A percentile compares a stretch with the other conserved stretches of the same genome.
These are phyloP conservation scores for Leptinotarsa peninsularis DNA, from an alignment of 2,888 invertebrate species.

Conservation along the genomic window DNA sequence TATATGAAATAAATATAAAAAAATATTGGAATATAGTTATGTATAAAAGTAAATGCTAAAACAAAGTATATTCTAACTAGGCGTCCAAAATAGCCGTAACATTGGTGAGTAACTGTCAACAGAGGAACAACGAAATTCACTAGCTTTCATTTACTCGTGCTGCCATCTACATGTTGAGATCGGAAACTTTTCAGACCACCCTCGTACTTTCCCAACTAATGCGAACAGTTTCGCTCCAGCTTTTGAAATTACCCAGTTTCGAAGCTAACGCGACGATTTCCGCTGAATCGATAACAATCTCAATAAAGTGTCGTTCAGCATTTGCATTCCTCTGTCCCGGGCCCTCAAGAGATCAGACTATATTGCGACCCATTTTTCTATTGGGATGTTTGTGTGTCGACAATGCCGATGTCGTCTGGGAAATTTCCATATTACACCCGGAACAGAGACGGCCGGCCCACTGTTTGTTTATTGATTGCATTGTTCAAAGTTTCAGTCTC, in stretches of 20 bases:
- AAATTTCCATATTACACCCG: slow-evolving; percentile 16
- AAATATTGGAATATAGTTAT: no score
- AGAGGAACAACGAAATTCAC: no score
- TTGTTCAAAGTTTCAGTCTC: slow-evolving; percentile 24
- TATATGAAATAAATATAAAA: no score
- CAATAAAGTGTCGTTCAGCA: neutral
- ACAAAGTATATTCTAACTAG: no score
- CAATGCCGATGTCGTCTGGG: neutral
- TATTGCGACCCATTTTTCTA: slow-evolving; percentile 11
- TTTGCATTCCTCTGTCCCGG: slow-evolving; percentile 5
- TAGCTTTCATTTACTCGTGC: no score
- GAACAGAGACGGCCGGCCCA: neutral
- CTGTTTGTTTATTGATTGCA: slow-evolving; percentile 21
- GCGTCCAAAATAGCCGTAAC: no score
- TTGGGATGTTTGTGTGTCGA: slow-evolving; percentile 13
- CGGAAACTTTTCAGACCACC: no score
- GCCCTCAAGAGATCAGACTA: neutral
- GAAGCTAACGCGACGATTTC: neutral
- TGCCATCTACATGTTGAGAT: no score
- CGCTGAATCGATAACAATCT: neutral
- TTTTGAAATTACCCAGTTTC: neutral
- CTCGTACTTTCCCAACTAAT: no score
- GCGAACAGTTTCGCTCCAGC: neutral
- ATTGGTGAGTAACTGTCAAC: no score
- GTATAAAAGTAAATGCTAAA: no score